Evolutionary conservation across 1,140 invertebrate genomes (phyloP), one percentile per base, ranked within the genome.

Genomic region (Drosophila lacteicornis): DNA sequence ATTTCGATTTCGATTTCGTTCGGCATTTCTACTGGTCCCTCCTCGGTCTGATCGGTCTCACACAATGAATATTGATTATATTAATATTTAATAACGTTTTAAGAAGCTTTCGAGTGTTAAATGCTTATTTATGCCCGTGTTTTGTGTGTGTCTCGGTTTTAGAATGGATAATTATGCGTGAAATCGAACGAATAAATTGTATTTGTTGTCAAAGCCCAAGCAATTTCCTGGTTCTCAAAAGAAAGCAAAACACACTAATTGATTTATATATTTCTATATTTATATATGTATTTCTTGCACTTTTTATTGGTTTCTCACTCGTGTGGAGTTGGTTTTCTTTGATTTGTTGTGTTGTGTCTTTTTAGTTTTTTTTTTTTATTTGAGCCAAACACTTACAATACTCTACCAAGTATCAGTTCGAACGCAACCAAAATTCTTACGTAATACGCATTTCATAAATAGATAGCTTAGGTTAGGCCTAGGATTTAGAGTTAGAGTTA

Each of bases 31-130:
- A 25, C 25, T 33, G 40, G 40, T 15, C 33, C 6, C 33, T 4
- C 50, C 19, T 12, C 19, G 15, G 27, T 33, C 58, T 69, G 57
- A 86, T 12, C 19, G 17, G 27, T 33, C 58, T 69, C 60, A 86
- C 58, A 90, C 84, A 90, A 84, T 90, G 81, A 76, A 85, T 85
- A 85, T 85, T 90, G 85, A 90, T 90, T 90, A 81, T 90, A 90
- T 90, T 82, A 90, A 90, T 90, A 90, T 90, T 90, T 90, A 88
- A 85, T 90, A 91, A 85, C 65, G 68, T 90, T 90, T 90, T 85
- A 88, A 87, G 84, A 88, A 87, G 84, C 84, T 68, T 88, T 84
- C 76, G 84, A 87, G 84, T 87, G 84, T 87, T 87, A 88, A 87
- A 88, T 81, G 80, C 70, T 88, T 87, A 84, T 87, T 87, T 90